Base-by-base conservation (phyloP, 2,113 vertebrate genomes). In the Neotoma lepida region DNA sequence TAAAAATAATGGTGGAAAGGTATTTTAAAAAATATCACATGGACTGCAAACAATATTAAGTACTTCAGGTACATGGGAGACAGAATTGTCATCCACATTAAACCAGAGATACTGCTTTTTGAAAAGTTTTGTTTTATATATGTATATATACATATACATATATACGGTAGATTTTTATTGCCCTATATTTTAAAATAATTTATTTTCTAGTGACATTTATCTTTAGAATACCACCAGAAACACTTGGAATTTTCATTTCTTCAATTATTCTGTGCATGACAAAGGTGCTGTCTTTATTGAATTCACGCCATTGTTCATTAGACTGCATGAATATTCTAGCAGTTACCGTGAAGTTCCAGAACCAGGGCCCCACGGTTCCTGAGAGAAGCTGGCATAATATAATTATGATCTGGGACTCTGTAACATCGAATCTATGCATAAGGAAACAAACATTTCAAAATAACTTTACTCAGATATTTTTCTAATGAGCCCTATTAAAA, bases 291-390 rank as follows among this genome's bases (percentile, higher is more conserved):
- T 77, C 91, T 96, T 96, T 86, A 95, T 86, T 95, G 86, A 97
- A 94, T 71, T 97, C 96, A 96, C 87, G 94, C 96, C 86, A 95
- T 77, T 66, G 74, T 95, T 97, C 74, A 97, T 30, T 87, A 84
- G 91, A 91, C 56, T 97, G 97, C 94, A 86, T 74, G 49, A 90
- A 91, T 46, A 2, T 85, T 93, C 73, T 91, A 73, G 87, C 94
- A 95, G 97, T 99, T 99, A 99, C 99, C 98, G 96, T 98, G 20
- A 95, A 78, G 86, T 98, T 99, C 99, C 99, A 99, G 98, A 99
- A 96, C 87, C 94, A 96, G 92, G 98, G 98, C 86, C 98, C 98
- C 96, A 98, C 93, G 22, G 93, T 68, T 96, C 97, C 98, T 71
- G 98, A 98, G 96, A 99, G 98, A 95, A 98, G 98, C 95, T 99